Percentiles rank a stretch among this genome's conserved stretches.
Conservation (phyloP, 2,888 invertebrate species). For the Conus canariensis region DNA sequence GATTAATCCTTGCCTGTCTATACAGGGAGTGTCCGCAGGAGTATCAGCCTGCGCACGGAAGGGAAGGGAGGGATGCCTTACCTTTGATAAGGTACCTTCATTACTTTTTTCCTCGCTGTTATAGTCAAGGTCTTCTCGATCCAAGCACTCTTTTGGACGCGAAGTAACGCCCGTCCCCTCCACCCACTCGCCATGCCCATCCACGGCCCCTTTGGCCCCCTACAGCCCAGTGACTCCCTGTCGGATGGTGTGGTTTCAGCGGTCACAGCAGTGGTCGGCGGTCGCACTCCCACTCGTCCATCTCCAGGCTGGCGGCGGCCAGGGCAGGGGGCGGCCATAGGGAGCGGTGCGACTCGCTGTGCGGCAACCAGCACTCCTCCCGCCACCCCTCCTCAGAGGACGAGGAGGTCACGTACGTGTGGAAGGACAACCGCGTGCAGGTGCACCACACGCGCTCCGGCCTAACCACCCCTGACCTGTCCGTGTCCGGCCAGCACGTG, state of each 20-base stretch:
- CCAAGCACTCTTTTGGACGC: too few species aligned
- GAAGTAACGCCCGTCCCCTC: too few species aligned
- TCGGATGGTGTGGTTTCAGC: not conserved
- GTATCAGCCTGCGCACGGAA: too few species aligned
- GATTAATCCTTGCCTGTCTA: too few species aligned
- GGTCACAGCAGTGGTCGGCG: not conserved
- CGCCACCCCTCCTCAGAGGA: constrained; percentile 25
- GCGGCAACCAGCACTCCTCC: not conserved
- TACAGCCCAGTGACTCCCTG: too few species aligned
- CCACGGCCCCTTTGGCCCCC: too few species aligned
- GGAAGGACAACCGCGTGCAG: constrained; percentile 42
- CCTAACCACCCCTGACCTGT: not conserved
- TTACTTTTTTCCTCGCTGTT: too few species aligned
- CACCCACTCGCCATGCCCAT: too few species aligned
- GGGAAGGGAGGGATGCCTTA: too few species aligned
- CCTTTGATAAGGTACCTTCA: too few species aligned
- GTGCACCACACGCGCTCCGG: not conserved
- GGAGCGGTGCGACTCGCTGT: not conserved
- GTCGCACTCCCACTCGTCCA: constrained; percentile 19
- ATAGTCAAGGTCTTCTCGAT: too few species aligned
- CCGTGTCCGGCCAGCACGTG: constrained; percentile 36
- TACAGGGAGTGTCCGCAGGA: too few species aligned
- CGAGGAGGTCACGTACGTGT: constrained; percentile 40
- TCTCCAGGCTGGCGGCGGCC: not conserved
- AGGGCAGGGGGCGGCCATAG: not conserved